A percentile compares a stretch with the other conserved stretches of the same genome.
Conservation (phyloP, 2,113 vertebrate species). For the Coptodon bakossiorum region DNA sequence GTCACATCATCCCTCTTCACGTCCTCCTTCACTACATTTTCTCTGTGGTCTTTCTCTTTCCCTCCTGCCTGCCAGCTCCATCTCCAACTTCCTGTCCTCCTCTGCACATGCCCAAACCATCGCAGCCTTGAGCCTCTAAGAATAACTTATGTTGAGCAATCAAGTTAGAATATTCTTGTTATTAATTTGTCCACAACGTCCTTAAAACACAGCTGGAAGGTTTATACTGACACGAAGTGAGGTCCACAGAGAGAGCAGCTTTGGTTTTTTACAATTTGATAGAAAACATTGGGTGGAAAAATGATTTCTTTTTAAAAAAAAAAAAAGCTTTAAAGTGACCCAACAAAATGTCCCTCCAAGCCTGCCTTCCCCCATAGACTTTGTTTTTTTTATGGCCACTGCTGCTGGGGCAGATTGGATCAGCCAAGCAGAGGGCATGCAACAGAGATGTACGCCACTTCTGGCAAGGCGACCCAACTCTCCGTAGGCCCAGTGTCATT, state of each 20-base stretch:
- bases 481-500: slow-evolving; percentile 79
- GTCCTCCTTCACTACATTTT: neutral
- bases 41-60: neutral
- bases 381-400: slow-evolving; percentile 45
- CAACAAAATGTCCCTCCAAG: neutral
- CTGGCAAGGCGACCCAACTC: slow-evolving; percentile 42
- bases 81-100: neutral
- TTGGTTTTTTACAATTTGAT: neutral
- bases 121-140: neutral
- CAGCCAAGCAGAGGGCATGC: slow-evolving; percentile 51
- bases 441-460: slow-evolving; percentile 50
- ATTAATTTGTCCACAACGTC: neutral
- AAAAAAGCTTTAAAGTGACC: neutral
- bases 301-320: neutral
- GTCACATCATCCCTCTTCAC: accelerated
- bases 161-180: neutral
- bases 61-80: neutral
- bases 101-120: neutral
- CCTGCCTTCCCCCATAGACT: neutral
- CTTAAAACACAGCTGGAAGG: neutral
- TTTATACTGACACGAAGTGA: neutral
- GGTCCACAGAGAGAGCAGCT: neutral
- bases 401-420: slow-evolving; percentile 47
- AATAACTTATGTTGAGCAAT: neutral
- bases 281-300: neutral